Evolutionary conservation across 2,797 vertebrate genomes (phyloP).

Genomic region (Prunella strophiata): DNA sequence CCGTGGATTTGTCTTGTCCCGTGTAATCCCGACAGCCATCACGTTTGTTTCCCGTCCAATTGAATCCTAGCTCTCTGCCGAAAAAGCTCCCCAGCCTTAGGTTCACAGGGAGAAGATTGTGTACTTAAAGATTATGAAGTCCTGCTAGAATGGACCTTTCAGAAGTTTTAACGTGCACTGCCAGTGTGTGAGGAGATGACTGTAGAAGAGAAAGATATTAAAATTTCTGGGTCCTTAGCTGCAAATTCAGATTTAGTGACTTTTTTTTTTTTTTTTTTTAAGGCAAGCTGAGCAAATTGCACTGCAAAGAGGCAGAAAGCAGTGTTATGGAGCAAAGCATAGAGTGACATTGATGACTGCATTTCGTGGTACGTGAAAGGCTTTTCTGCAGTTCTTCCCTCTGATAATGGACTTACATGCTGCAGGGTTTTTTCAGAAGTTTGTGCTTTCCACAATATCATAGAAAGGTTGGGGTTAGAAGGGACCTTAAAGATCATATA

Average conservation of each 20-base stretch:
- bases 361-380: neutral
- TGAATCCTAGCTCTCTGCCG: neutral
- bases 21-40: neutral
- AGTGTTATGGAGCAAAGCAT: neutral
- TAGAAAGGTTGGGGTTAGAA: neutral
- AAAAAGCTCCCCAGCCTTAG: neutral
- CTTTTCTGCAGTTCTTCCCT: neutral
- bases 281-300: neutral
- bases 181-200: neutral
- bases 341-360: neutral
- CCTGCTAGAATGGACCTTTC: neutral
- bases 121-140: neutral
- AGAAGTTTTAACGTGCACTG: rapidly evolving
- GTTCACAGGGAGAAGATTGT: neutral
- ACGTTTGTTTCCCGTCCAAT: rapidly evolving
- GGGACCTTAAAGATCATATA: neutral
- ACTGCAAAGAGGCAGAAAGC: neutral
- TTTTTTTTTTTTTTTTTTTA: neutral
- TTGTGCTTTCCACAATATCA: neutral
- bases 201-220: neutral
- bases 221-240: neutral
- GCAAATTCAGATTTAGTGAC: neutral
- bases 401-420: neutral
- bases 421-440: neutral
- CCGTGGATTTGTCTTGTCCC: neutral